phyloP scores from a whole-genome alignment of 2,113 vertebrate genomes.

The Entomyzon cyanotis region DNA sequence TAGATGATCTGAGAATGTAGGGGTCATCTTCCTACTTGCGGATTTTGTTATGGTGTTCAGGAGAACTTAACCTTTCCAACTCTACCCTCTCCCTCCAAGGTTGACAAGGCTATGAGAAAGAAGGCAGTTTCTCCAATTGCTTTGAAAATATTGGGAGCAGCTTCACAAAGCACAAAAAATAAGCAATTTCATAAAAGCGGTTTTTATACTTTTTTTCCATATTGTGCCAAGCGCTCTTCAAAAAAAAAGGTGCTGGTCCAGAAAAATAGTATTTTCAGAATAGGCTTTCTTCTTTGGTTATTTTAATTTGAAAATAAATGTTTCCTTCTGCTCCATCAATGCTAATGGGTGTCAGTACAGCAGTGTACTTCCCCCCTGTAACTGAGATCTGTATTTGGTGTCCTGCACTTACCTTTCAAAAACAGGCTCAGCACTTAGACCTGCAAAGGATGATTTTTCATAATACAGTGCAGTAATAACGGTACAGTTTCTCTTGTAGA shows the following conservation, averaged over 20 bases:
- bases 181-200: fast-evolving
- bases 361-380: background rate
- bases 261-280: background rate
- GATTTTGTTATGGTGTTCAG: background rate
- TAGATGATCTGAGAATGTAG: background rate
- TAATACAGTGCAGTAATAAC: background rate
- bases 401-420: background rate
- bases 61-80: background rate
- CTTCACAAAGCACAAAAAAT: background rate
- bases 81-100: background rate
- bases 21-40: background rate
- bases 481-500: background rate
- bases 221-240: background rate
- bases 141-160: background rate
- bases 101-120: background rate
- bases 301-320: background rate
- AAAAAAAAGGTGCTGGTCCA: background rate
- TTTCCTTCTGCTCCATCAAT: background rate
- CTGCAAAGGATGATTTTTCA: background rate
- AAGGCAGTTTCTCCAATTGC: background rate
- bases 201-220: background rate
- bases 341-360: background rate
- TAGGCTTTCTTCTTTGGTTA: background rate
- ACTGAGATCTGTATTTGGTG: background rate
- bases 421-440: background rate